Evolutionary conservation across 2,113 vertebrate species (phyloP).

Genomic region (Sinocyclocheilus anophthalmus): DNA sequence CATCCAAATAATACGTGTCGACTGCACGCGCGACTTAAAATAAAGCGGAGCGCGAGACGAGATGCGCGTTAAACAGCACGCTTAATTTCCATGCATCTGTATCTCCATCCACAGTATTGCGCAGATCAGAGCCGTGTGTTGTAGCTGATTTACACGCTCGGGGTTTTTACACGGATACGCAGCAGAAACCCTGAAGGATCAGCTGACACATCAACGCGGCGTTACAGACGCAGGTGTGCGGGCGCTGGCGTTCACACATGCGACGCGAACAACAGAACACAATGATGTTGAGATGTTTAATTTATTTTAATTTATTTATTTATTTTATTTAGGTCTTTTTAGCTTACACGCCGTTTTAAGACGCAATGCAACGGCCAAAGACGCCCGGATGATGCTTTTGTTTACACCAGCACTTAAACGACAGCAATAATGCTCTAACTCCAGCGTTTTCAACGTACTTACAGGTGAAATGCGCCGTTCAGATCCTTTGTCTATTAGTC

Average conservation of each 20-base stretch:
- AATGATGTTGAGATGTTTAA: neutral
- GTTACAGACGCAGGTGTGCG: slow-evolving; percentile 37
- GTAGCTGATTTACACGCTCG: neutral
- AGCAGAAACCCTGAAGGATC: neutral
- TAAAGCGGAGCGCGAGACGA: neutral
- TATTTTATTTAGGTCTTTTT: neutral
- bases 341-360: neutral
- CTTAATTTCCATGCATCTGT: no score
- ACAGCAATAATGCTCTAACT: neutral
- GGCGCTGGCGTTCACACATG: neutral
- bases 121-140: neutral
- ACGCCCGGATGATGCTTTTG: neutral
- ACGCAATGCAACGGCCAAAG: neutral
- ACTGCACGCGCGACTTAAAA: neutral
- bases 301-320: neutral
- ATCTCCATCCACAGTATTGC: neutral
- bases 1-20: neutral
- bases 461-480: neutral
- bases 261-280: neutral
- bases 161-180: neutral
- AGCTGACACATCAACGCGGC: slow-evolving; percentile 36
- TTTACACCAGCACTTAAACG: neutral
- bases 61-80: neutral
- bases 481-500: neutral
- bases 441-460: slow-evolving; percentile 6